A percentile compares a stretch with the other conserved stretches of the same genome.
These are phyloP conservation scores for Drosophila nr. fundita DNA, from an alignment of 2,888 invertebrate species.

Conservation along the genomic window DNA sequence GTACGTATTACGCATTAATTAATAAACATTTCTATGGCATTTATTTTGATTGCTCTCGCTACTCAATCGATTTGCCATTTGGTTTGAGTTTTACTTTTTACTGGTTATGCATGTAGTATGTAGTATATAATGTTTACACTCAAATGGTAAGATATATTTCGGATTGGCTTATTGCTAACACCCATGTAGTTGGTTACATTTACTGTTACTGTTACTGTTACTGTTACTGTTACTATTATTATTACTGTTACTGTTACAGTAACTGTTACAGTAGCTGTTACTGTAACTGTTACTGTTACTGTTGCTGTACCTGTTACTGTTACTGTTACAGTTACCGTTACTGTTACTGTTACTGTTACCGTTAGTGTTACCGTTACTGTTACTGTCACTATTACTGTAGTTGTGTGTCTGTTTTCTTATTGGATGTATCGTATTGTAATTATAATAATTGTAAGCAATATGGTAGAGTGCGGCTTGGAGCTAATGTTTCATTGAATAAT, in stretches of 20 bases:
- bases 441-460: constrained; percentile 70
- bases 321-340: constrained; percentile 14
- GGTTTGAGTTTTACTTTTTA: constrained; percentile 18
- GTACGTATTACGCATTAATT: constrained; percentile 4
- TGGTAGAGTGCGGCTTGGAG: constrained; percentile 75
- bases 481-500: constrained; percentile 79
- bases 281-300: constrained; percentile 21
- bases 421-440: constrained; percentile 36
- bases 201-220: constrained; percentile 60
- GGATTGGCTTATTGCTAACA: constrained; percentile 39
- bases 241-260: constrained; percentile 50
- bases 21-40: background rate
- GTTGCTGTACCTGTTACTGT: background rate
- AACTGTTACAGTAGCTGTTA: constrained; percentile 14
- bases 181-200: constrained; percentile 31
- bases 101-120: constrained; percentile 32
- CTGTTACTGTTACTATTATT: constrained; percentile 55
- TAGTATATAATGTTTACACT: constrained; percentile 31
- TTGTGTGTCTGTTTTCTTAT: constrained; percentile 20
- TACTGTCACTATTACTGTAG: constrained; percentile 59
- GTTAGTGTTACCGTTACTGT: constrained; percentile 29
- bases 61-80: constrained; percentile 24
- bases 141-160: constrained; percentile 26
- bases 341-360: constrained; percentile 8
- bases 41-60: background rate